Percentiles rank a stretch among this genome's conserved stretches.
These are phyloP conservation scores for Solea senegalensis DNA, from an alignment of 2,113 vertebrate genomes.

Conservation along the genomic window DNA sequence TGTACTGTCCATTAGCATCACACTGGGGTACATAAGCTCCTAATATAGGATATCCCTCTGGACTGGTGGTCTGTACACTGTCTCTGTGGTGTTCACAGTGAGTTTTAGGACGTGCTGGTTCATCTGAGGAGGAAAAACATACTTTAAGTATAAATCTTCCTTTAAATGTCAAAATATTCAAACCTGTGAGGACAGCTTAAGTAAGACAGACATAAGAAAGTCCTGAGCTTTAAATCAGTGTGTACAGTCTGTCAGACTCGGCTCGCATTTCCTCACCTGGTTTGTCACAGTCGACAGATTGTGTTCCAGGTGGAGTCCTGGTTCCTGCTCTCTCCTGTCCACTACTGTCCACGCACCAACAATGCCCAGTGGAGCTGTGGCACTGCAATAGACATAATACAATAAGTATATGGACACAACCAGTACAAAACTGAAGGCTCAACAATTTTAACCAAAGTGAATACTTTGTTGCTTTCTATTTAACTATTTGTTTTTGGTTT, in stretches of 20 bases:
- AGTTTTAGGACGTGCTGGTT: constrained; percentile 57
- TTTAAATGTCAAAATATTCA: no score
- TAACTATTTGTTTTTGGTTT: no score
- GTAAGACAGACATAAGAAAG: no score
- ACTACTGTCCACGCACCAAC: constrained; percentile 85
- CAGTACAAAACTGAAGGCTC: background rate
- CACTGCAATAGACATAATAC: constrained; percentile 71
- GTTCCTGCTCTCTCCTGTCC: constrained; percentile 85
- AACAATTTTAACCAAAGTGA: no score
- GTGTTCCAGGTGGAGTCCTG: constrained; percentile 70
- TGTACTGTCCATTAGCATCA: constrained; percentile 33
- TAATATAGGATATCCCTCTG: constrained; percentile 30
- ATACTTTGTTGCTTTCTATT: no score
- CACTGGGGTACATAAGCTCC: constrained; percentile 40
- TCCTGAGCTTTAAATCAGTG: no score
- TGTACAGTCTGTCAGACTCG: background rate
- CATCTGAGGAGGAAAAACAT: constrained; percentile 8
- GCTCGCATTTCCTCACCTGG: constrained; percentile 73
- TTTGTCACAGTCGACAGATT: constrained; percentile 61
- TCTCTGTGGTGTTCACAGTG: constrained; percentile 81
- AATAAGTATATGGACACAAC: background rate
- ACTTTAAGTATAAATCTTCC: no score
- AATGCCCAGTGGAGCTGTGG: constrained; percentile 81
- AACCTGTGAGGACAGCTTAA: no score
- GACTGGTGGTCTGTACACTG: constrained; percentile 43